Evolutionary conservation across 92 coral and sea anemone species (phyloP).

Genomic region (Desmophyllum pertusum): DNA sequence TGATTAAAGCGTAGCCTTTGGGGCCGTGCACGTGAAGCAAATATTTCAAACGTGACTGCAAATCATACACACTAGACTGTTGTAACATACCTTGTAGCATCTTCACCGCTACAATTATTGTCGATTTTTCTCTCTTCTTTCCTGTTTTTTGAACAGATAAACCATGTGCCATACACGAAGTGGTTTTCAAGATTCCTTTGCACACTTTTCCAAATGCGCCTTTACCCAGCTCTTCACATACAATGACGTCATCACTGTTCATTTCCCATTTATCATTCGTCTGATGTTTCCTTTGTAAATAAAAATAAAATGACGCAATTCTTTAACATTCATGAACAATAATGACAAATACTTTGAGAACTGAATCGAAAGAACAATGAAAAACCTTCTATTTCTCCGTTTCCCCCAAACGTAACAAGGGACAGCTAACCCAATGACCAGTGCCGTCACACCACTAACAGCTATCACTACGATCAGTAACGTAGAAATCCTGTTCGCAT

Average conservation of each 20-base stretch:
- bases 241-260: background rate
- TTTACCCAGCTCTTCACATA: slow-evolving; percentile 37
- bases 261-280: background rate
- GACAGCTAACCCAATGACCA: background rate
- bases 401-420: background rate
- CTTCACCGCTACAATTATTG: slow-evolving; percentile 4
- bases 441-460: background rate
- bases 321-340: no score
- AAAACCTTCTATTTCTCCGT: background rate
- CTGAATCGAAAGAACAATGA: background rate
- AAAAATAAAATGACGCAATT: no score
- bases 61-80: background rate
- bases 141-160: background rate
- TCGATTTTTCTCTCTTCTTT: background rate
- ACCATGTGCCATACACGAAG: background rate
- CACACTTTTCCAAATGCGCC: slow-evolving; percentile 53
- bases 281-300: background rate
- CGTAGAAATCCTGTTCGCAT: background rate
- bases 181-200: slow-evolving; percentile 30
- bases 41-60: no score
- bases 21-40: no score
- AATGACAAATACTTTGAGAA: no score
- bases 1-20: no score
- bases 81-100: background rate
- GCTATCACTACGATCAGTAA: background rate